Conservation (phyloP, 2,797 vertebrate genomes). For the Melanotaenia trifasciata region DNA sequence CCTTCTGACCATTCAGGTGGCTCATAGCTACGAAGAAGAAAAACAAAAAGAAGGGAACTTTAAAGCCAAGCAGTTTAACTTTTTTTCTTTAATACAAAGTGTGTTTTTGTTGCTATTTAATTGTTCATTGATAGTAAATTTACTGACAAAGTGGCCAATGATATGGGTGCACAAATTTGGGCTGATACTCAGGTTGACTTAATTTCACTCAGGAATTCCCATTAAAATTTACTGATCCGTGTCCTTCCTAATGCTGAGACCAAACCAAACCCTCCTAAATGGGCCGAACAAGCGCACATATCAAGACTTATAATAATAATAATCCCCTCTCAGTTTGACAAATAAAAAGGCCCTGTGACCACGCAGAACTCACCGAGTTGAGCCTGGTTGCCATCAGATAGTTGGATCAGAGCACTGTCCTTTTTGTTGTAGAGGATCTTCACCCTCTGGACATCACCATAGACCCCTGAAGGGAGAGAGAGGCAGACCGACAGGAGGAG, state of each 20-base stretch:
- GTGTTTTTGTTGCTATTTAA: not conserved
- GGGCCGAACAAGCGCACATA: not conserved
- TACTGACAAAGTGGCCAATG: not conserved
- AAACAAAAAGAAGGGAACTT: not conserved
- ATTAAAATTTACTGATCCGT: too few species aligned
- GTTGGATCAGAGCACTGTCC: constrained; percentile 98
- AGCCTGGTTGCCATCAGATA: constrained; percentile 97
- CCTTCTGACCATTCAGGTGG: constrained; percentile 98
- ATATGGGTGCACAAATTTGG: not conserved
- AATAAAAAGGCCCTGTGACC: not conserved
- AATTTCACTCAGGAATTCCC: too few species aligned
- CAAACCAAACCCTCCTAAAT: too few species aligned
- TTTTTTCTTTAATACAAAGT: not conserved
- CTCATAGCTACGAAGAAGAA: constrained; percentile 90
- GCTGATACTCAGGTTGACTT: not conserved
- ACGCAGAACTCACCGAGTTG: constrained; percentile 90
- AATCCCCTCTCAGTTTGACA: not conserved
- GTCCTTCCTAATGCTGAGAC: too few species aligned
- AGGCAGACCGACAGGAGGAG: constrained; percentile 4
- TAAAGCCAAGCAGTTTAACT: not conserved
- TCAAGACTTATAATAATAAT: not conserved
- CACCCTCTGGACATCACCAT: constrained; percentile 98
- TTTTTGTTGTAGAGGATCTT: constrained; percentile 99
- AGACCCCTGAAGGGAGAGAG: constrained; percentile 87
- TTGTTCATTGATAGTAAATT: not conserved